phyloP scores from a whole-genome alignment of 2,113 vertebrate species.

The Archocentrus centrarchus region DNA sequence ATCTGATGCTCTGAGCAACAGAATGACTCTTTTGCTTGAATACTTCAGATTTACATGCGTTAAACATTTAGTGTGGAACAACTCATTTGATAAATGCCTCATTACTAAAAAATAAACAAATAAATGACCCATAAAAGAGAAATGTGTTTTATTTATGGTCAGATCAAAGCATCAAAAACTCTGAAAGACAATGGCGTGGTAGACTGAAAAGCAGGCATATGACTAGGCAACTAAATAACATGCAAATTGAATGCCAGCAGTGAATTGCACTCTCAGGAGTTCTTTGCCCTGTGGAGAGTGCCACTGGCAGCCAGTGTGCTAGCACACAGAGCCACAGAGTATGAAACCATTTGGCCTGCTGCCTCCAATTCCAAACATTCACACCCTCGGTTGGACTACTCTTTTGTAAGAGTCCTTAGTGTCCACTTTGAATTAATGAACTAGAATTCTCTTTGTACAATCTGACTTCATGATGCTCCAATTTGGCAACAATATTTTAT shows the following conservation, averaged over 20 bases:
- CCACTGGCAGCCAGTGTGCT: constrained; percentile 56
- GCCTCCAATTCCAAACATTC: constrained; percentile 70
- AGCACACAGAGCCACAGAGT: constrained; percentile 53
- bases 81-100: constrained; percentile 46
- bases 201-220: constrained; percentile 37
- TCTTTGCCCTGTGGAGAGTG: constrained; percentile 63
- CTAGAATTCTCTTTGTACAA: constrained; percentile 59
- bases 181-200: constrained; percentile 33
- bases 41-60: constrained; percentile 11
- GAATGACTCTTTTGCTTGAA: constrained; percentile 12
- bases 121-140: constrained; percentile 19
- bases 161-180: constrained; percentile 4
- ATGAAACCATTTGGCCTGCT: constrained; percentile 73
- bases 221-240: constrained; percentile 55
- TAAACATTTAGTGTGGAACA: constrained; percentile 30
- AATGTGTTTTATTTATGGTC: constrained; percentile 18
- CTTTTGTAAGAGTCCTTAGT: constrained; percentile 62
- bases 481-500: constrained; percentile 31
- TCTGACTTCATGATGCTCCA: constrained; percentile 49
- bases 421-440: constrained; percentile 71
- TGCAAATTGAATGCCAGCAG: constrained; percentile 67
- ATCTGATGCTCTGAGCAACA: constrained; percentile 1
- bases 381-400: constrained; percentile 56
- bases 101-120: constrained; percentile 41
- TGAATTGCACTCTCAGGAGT: constrained; percentile 65